Evolutionary conservation across 2,888 invertebrate species (phyloP).

Genomic region (Acleris sparsana): DNA sequence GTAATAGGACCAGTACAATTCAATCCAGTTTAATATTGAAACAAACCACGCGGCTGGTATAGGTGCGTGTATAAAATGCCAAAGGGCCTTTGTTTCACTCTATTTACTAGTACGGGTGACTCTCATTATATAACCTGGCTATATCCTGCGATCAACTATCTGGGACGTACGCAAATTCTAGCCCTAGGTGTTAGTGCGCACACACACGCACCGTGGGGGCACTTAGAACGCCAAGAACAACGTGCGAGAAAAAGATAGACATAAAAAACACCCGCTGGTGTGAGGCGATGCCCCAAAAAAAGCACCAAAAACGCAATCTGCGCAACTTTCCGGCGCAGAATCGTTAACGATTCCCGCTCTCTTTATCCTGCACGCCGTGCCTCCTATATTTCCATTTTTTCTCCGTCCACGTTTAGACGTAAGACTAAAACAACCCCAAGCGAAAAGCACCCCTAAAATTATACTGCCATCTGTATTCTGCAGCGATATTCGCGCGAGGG

Average conservation of each 20-base stretch:
- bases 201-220: constrained; percentile 54
- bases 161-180: constrained; percentile 81
- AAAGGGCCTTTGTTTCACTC: constrained; percentile 68
- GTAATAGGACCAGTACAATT: constrained; percentile 2
- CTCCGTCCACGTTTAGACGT: constrained; percentile 76
- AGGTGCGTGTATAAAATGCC: constrained; percentile 51
- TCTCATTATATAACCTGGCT: constrained; percentile 75
- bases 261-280: constrained; percentile 81
- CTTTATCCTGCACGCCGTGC: constrained; percentile 81
- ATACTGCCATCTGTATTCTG: constrained; percentile 35
- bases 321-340: constrained; percentile 85
- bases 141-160: constrained; percentile 65
- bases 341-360: constrained; percentile 84
- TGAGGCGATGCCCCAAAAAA: constrained; percentile 83
- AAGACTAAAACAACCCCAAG: constrained; percentile 59
- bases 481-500: constrained; percentile 54
- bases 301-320: constrained; percentile 84
- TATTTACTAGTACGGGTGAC: constrained; percentile 63
- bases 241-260: constrained; percentile 80
- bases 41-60: not conserved
- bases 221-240: constrained; percentile 56
- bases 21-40: constrained; percentile 2
- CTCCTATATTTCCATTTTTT: constrained; percentile 84
- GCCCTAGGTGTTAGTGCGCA: constrained; percentile 74
- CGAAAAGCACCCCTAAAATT: constrained; percentile 42